Base-by-base conservation (phyloP, 2,888 invertebrate genomes). In the Rhabditoides inermis region DNA sequence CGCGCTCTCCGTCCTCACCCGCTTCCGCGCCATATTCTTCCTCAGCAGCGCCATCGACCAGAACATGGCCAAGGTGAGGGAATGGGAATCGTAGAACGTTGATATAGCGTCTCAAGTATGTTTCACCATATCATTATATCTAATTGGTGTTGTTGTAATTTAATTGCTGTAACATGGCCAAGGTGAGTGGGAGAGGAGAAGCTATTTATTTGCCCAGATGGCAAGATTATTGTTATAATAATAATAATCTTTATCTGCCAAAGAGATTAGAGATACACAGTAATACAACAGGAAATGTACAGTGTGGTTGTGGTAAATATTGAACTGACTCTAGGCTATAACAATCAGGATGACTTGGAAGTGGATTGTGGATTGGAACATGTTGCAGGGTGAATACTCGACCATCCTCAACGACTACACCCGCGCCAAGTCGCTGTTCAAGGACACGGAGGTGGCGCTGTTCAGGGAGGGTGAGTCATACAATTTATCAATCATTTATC, bases 381-480 rank as follows among this genome's bases (percentile, higher is more conserved):
- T 45, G 37, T 68, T 65, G 22, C 54, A 79, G 73, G 90, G 90
- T 47, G 94, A 98, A 76, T 98, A 90, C 77, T 92, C 95, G 77
- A 84, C 91, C 47, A 90, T 98, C 23, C 90, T 98, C 55, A 98
- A 92, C 76, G 98, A 98, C 78, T 98, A 94, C 77, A 87, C 89
- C 1, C 83, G 95, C 68, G 95, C 91, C 3, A 91, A 90, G 77
- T 90, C 92, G 75, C 81, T 95, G 26, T 95, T 94, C 81, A 88
- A 88, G 54, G 90, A 88, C 78, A 90, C 63, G 15, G 69, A 75
- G 45, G 67, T 75, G 6, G 60, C 70, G 12, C 51, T 76, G 12
- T 76, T 77, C 47, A 70, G 65, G 56, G 76, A 77, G 61, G 70
- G 74, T 75, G 23, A 42, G 35, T 36, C 40, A 39, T n/a, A n/a